Percentiles rank a stretch among this genome's conserved stretches.
Evolutionary conservation across 37 sponge, comb jelly and placozoan genomes (phyloP).

Genomic region (Eunapius fragilis): DNA sequence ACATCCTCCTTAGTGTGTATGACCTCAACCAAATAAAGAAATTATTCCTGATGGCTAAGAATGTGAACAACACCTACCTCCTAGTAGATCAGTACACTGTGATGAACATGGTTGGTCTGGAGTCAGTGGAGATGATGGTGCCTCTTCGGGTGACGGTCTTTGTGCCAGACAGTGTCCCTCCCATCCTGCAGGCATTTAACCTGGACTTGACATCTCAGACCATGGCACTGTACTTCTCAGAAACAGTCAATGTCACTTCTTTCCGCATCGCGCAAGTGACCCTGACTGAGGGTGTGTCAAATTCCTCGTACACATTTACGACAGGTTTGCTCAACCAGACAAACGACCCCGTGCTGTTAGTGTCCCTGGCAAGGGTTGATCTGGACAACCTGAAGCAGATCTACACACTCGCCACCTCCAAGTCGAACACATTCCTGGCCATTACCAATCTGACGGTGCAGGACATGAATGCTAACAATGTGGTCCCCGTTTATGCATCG

Average conservation of each 20-base stretch:
- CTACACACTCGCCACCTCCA: constrained; percentile 63
- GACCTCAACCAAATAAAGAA: constrained; percentile 90
- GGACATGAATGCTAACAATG: constrained; percentile 85
- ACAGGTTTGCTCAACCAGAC: constrained; percentile 50
- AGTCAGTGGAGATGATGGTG: constrained; percentile 14
- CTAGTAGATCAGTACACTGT: constrained; percentile 30
- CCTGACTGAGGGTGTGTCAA: constrained; percentile 12
- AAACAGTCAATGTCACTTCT: constrained; percentile 78
- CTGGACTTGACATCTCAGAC: constrained; percentile 77
- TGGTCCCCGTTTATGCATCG: constrained; percentile 18
- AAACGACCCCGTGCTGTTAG: constrained; percentile 79
- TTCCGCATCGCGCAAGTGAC: constrained; percentile 78
- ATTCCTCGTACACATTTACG: constrained; percentile 58
- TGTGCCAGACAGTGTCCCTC: constrained; percentile 48
- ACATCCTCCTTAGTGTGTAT: constrained; percentile 63
- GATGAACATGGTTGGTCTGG: constrained; percentile 72
- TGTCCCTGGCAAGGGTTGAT: constrained; percentile 67
- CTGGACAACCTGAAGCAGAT: constrained; percentile 78
- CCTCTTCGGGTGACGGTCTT: constrained; percentile 44
- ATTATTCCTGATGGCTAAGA: constrained; percentile 59
- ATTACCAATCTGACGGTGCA: constrained; percentile 55
- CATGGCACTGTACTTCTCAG: constrained; percentile 79
- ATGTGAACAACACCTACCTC: constrained; percentile 65
- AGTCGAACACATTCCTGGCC: constrained; percentile 55
- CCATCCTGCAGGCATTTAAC: constrained; percentile 68